Evolutionary conservation across 2,888 invertebrate species (phyloP), one percentile per base, ranked within the genome.

Genomic region (Eristalis intricaria): DNA sequence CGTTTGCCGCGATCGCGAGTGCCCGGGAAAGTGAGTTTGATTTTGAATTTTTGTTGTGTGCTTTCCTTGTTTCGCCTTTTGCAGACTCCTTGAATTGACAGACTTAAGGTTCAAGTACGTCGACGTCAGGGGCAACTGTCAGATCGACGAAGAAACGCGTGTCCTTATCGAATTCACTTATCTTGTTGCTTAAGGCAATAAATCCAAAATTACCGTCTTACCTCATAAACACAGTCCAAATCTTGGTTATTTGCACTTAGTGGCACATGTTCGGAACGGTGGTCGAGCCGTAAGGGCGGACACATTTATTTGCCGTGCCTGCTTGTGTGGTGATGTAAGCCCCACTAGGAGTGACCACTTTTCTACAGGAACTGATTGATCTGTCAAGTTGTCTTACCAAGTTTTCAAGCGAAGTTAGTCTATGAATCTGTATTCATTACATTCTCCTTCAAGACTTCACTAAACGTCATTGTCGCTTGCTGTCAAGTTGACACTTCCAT

Each of bases 21-120:
- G 82, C 77, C 19, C 60, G 64, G 2, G 40, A 70, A 40, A 86
- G 85, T 86, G 73, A 86, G 85, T 81, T 81, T 65, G n/a, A 50
- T 32, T 58, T 63, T 65, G 70, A 4, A n/a, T n/a, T n/a, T 5
- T 70, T 50, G 2, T 22, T 35, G 4, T 38, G 40, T 1, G 3
- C 11, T 65, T 65, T 22, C n/a, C n/a, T n/a, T n/a, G n/a, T 19
- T 43, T 19, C 2, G 23, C 11, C 0, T 5, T 66, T 40, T 43
- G 8, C 7, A 50, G 50, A 8, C 19, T 19, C 0, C 7, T 19
- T 4, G 50, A 19, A 8, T 1, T 19, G 50, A 50, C 19, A 5
- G n/a, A 43, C 32, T 32, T 32, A 4, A 8, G 38, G 13, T 13
- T 38, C 3, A 38, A 38, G 38, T 38, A 4, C 38, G 1, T 38